Evolutionary conservation across 2,113 vertebrate genomes (phyloP).

Genomic region (Pachypanchax playfairii): DNA sequence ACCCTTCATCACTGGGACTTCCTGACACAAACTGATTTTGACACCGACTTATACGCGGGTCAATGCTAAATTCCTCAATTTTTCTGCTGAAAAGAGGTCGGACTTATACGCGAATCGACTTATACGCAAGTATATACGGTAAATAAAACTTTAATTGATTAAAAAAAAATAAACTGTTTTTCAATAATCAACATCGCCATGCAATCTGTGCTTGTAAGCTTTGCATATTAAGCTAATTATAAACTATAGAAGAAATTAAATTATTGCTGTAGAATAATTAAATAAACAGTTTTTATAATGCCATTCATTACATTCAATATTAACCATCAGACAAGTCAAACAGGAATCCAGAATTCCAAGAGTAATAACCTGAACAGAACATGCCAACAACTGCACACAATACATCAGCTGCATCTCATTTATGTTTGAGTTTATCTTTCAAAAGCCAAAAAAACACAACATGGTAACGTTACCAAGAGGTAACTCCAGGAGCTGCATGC

Average conservation of each 20-base stretch:
- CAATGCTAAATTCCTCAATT: background rate
- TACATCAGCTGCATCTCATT: background rate
- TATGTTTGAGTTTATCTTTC: background rate
- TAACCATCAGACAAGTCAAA: slow-evolving; percentile 56
- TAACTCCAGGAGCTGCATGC: background rate
- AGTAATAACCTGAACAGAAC: slow-evolving; percentile 65
- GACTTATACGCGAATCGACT: too few species aligned
- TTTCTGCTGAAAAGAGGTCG: too few species aligned
- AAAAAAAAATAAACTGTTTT: too few species aligned
- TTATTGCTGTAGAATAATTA: background rate
- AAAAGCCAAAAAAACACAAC: background rate
- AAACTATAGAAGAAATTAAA: background rate
- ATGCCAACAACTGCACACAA: slow-evolving; percentile 45
- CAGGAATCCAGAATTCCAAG: slow-evolving; percentile 65
- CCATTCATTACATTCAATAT: slow-evolving; percentile 55
- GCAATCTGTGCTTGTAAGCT: background rate
- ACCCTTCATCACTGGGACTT: too few species aligned
- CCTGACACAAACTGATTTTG: too few species aligned
- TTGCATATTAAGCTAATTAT: too few species aligned
- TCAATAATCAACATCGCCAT: too few species aligned
- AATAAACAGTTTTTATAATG: slow-evolving; percentile 45
- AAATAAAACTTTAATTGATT: too few species aligned
- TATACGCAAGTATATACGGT: too few species aligned
- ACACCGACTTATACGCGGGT: too few species aligned
- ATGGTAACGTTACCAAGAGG: background rate